Evolutionary conservation across 2,113 vertebrate genomes (phyloP).

Genomic region (Tychaedon coryphoeus): DNA sequence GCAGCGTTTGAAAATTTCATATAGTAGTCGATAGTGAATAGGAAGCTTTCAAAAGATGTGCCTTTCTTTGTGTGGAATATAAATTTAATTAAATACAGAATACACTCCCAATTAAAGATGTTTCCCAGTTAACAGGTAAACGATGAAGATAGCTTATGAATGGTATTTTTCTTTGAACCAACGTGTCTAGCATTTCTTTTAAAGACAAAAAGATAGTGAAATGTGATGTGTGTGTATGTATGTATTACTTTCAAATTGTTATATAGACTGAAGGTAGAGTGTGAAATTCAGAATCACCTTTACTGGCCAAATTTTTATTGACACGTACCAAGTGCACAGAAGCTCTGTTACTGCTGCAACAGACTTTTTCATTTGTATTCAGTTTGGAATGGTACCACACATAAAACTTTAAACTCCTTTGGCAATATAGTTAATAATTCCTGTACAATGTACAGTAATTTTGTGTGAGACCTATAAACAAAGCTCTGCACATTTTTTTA

Average conservation of each 20-base stretch:
- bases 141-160: neutral
- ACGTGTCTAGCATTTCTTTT: neutral
- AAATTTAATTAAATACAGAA: neutral
- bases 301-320: neutral
- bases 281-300: neutral
- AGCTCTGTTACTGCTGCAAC: neutral
- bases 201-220: neutral
- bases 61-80: neutral
- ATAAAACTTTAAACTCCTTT: neutral
- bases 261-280: neutral
- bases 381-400: neutral
- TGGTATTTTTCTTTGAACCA: neutral
- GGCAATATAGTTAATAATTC: neutral
- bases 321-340: rapidly evolving
- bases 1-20: neutral
- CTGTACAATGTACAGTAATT: neutral
- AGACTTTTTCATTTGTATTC: neutral
- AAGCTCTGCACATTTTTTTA: neutral
- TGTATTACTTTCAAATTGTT: neutral
- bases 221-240: rapidly evolving
- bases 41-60: neutral
- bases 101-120: neutral
- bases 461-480: neutral
- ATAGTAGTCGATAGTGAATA: neutral
- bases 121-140: neutral